These are phyloP conservation scores for Chionoecetes opilio DNA, from an alignment of 1,140 invertebrate species.

Conservation along the genomic window DNA sequence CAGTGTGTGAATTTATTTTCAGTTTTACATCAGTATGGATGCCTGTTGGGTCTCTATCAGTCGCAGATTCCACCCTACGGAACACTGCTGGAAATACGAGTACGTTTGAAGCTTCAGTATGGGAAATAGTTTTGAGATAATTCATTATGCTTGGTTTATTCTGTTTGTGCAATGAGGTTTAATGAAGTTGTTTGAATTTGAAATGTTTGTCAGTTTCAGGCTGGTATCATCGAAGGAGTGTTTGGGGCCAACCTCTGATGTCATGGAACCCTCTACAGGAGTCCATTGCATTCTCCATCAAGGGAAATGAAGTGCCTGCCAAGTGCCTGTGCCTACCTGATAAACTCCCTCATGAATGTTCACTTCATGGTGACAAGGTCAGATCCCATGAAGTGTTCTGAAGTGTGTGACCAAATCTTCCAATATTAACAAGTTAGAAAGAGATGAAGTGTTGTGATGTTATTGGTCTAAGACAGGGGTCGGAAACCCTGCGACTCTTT, in stretches of 20 bases:
- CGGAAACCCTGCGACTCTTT: too few relatives aligned
- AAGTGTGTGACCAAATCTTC: neutral
- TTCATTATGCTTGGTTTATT: neutral
- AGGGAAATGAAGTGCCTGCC: conserved; percentile 24
- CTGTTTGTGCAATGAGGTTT: neutral
- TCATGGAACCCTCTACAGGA: conserved; percentile 39
- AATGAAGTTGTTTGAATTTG: too few relatives aligned
- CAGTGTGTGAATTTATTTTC: neutral
- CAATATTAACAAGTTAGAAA: neutral
- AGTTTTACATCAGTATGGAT: conserved; percentile 56
- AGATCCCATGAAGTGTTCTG: neutral
- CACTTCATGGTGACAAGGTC: conserved; percentile 46
- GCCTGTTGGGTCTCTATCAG: conserved; percentile 47
- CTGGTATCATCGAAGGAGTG: conserved; percentile 34
- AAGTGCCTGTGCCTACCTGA: neutral
- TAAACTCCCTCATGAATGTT: conserved; percentile 38
- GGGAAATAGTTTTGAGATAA: neutral
- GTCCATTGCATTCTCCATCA: conserved; percentile 30
- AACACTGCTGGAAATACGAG: conserved; percentile 50
- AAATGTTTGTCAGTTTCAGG: conserved; percentile 9
- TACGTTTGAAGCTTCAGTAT: neutral
- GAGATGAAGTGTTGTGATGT: neutral
- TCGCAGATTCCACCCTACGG: conserved; percentile 37
- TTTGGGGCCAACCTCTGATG: conserved; percentile 23
- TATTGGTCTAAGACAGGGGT: too few relatives aligned